Evolutionary conservation across 2,797 vertebrate genomes (phyloP), one percentile per base, ranked within the genome.

Genomic region (Luscinia megarhynchos): DNA sequence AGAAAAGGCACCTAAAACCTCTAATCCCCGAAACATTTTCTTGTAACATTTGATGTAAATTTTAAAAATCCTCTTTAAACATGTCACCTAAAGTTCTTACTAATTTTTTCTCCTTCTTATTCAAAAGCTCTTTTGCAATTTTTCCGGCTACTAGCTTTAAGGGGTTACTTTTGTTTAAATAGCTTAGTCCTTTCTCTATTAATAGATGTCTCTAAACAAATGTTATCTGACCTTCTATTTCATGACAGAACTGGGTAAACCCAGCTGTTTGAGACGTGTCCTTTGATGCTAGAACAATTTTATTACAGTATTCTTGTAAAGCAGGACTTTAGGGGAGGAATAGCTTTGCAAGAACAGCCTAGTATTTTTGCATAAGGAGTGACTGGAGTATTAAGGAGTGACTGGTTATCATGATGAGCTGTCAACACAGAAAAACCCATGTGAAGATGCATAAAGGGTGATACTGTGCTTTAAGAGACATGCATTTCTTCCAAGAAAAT

Each of bases 171-270:
- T 46, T 93, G 54, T 94, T 94, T 83, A 87, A 95, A 80, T 3
- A 94, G 43, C 62, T 77, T 89, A 91, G 94, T 92, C 81, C 50
- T 72, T 83, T 89, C 68, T 85, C 90, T 94, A 94, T 89, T 92
- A 94, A 96, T 95, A 95, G 87, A 45, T 24, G 13, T 89, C 61
- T 85, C 84, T 53, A 91, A 93, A 91, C 84, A 91, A 87, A 76
- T 78, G 82, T 77, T 93, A 94, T 92, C 84, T 95, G 94, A 81
- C 84, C 87, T 93, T 90, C 74, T 89, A 15, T 68, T 92, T 79
- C 36, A 32, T 0, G 2, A 86, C 29, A 83, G 84, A 90, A 77
- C 51, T 75, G 32, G 12, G 84, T 89, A 87, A 89, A 95, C 66
- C 50, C 89, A 92, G 94, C 93, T 95, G 94, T 87, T 94, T 27